Evolutionary conservation across 2,797 vertebrate genomes (phyloP).

Genomic region (Chelon auratus): DNA sequence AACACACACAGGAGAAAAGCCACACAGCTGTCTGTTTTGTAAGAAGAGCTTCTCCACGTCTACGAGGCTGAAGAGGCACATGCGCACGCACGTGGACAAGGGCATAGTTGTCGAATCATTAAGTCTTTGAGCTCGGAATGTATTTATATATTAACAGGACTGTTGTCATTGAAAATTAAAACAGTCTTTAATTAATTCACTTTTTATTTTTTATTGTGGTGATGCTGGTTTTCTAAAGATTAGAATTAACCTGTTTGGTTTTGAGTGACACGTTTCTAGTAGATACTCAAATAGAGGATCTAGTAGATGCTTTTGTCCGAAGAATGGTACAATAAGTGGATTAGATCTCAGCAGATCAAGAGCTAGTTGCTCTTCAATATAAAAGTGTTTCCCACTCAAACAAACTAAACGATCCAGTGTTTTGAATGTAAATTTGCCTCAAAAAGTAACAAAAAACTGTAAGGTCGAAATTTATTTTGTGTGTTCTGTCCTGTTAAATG

Average conservation of each 20-base stretch:
- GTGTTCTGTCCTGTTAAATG: not conserved
- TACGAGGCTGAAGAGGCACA: slow-evolving; percentile 70
- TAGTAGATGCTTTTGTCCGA: not conserved
- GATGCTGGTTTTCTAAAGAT: not conserved
- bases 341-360: not conserved
- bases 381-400: too few relatives aligned
- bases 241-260: not conserved
- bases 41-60: slow-evolving; percentile 69
- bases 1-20: slow-evolving; percentile 75
- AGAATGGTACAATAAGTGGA: not conserved
- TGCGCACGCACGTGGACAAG: slow-evolving; percentile 63
- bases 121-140: slow-evolving; percentile 1
- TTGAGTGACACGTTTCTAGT: not conserved
- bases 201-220: not conserved
- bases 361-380: too few relatives aligned
- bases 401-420: not conserved
- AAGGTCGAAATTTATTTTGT: not conserved
- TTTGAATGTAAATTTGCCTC: not conserved
- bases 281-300: not conserved
- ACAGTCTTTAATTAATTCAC: not conserved
- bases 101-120: slow-evolving; percentile 16
- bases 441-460: not conserved
- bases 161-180: slow-evolving; percentile 14
- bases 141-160: not conserved
- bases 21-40: slow-evolving; percentile 67